Base-by-base conservation (phyloP, 2,888 invertebrate species). In the Pyrrhia umbra region DNA sequence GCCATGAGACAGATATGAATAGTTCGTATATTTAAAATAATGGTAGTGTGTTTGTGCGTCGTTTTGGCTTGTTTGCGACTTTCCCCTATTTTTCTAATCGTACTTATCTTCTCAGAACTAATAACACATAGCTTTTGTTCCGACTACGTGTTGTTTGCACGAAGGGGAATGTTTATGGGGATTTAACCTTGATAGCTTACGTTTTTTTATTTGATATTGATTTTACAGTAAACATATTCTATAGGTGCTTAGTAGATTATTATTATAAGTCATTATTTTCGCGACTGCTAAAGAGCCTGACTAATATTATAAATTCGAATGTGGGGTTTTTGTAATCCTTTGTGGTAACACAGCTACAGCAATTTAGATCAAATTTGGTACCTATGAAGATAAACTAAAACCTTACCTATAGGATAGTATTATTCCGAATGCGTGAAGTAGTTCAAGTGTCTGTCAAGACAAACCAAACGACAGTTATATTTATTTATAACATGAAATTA, bases 201-300 rank as follows among this genome's bases (percentile, higher is more conserved):
- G n/a, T n/a, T 65, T 65, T 62, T 56, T 66, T 52, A 65, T 65
- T 71, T 49, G 52, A 43, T 65, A 71, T 69, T 30, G 72, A 59
- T 69, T 71, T 52, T 16, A 40, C 39, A 25, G 4, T 49, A 71
- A 65, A 50, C 58, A 40, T 58, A 52, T 47, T 37, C 39, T 6
- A 4, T n/a, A 34, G 18, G 21, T 20, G 8, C 10, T 57, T 64
- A 52, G 18, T 40, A 18, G 18, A 6, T 43, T 27, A n/a, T n/a
- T n/a, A n/a, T n/a, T n/a, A n/a, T n/a, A n/a, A 37, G 15, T 43
- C 34, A 37, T 58, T 66, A 66, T 56, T 58, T 58, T 37, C 42
- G 21, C 59, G 6, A 46, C 5, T n/a, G n/a, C 4, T 20, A n/a
- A n/a, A n/a, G n/a, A n/a, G n/a, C n/a, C n/a, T n/a, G n/a, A n/a